phyloP scores from a whole-genome alignment of 2,888 invertebrate species.

The Dasypolia templi region DNA sequence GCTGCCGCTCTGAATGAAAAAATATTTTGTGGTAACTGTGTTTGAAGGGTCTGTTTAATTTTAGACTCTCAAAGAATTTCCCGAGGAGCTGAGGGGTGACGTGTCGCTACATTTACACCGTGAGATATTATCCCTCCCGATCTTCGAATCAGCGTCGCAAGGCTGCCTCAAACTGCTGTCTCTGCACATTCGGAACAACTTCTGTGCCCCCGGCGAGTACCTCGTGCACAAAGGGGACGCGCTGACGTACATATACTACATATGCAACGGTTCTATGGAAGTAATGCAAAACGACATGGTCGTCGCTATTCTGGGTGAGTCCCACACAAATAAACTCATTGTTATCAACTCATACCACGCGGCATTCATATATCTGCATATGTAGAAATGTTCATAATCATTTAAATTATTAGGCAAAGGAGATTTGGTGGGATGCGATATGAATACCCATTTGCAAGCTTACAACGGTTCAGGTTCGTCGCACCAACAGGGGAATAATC shows the following conservation, averaged over 20 bases:
- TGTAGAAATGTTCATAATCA: constrained; percentile 49
- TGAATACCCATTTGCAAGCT: constrained; percentile 94
- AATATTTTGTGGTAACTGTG: constrained; percentile 39
- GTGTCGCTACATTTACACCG: constrained; percentile 98
- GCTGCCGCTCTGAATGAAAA: constrained; percentile 45
- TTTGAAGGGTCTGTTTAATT: constrained; percentile 70
- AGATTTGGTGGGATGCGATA: constrained; percentile 98
- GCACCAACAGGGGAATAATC: constrained; percentile 88
- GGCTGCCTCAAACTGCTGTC: constrained; percentile 98
- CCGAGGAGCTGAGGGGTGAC: constrained; percentile 98
- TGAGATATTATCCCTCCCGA: constrained; percentile 97
- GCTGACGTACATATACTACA: constrained; percentile 97
- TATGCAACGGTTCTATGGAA: constrained; percentile 99
- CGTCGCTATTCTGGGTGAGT: constrained; percentile 98
- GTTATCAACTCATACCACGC: constrained; percentile 32
- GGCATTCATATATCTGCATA: constrained; percentile 12
- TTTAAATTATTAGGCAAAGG: constrained; percentile 94
- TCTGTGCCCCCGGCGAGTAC: constrained; percentile 98
- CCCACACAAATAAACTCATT: constrained; percentile 39
- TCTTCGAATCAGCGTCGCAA: constrained; percentile 98
- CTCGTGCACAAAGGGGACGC: constrained; percentile 98
- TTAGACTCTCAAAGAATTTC: constrained; percentile 98
- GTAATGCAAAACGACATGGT: constrained; percentile 99
- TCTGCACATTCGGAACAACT: constrained; percentile 97
- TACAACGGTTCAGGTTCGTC: constrained; percentile 91